Evolutionary conservation across 2,113 vertebrate genomes (phyloP), one percentile per base, ranked within the genome.

Genomic region (Hemiscyllium ocellatum): DNA sequence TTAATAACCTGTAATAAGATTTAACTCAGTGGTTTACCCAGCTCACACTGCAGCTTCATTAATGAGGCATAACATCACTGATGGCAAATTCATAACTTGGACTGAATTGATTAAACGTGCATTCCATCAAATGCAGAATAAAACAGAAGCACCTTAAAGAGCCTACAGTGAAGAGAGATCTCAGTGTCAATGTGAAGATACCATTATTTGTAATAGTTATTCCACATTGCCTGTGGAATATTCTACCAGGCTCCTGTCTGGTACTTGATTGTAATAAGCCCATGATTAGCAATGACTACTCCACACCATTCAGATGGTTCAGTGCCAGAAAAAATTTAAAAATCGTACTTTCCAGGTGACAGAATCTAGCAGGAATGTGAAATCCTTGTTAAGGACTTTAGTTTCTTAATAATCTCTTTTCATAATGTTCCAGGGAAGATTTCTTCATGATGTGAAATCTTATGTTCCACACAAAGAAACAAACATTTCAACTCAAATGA

Each of bases 1-100:
- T 95, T 95, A 95, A 72, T 95, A 72, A 95, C 52, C 69, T 72
- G 37, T 52, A 95, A 95, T 72, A 95, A 72, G 26, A 95, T 50
- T 26, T 17, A 72, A 72, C 47, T 42, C 68, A 52, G 37, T 42
- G 72, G 61, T 29, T 52, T 56, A 52, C 22, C 3, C 87, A 29
- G 70, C 24, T n/a, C 42, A 19, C n/a, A 70, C 10, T 15, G 42
- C 29, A 50, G 37, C 69, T 95, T 70, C 8, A 50, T 69, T 72
- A 95, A 95, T 76, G 69, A 76, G 29, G 94, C 94, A 72, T 76
- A 90, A 29, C 22, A 72, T 29, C 26, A 95, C 20, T 50, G n/a
- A 17, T 17, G 69, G 12, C 22, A 95, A 95, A 95, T 95, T 76
- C 66, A 72, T 72, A 95, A 95, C 69, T 47, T 13, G 69, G 24